phyloP scores from a whole-genome alignment of 2,797 vertebrate genomes.

The Gallinago stenura region DNA sequence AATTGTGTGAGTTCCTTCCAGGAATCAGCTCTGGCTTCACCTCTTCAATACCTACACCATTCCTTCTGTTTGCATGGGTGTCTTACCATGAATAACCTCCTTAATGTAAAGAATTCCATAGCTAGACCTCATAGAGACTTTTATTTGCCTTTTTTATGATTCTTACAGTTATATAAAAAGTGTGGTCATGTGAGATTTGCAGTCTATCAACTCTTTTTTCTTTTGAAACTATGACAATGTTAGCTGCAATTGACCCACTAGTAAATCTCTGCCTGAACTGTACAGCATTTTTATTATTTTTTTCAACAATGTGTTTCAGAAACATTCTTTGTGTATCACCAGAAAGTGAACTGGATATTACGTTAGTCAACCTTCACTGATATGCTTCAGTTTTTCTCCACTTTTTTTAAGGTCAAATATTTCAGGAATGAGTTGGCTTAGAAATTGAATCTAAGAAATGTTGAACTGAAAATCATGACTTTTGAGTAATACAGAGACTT shows the following conservation, averaged over 20 bases:
- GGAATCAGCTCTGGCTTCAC: background rate
- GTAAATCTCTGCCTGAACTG: background rate
- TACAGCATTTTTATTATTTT: background rate
- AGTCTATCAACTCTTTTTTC: background rate
- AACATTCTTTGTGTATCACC: background rate
- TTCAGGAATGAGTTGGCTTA: background rate
- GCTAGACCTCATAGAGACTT: background rate
- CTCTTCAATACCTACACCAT: background rate
- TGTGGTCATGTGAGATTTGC: background rate
- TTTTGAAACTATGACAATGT: background rate
- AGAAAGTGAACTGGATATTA: background rate
- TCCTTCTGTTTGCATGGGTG: background rate
- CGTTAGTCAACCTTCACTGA: background rate
- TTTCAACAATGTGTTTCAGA: background rate
- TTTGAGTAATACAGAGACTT: background rate
- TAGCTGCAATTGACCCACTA: background rate
- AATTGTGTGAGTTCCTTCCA: background rate
- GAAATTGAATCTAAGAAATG: background rate
- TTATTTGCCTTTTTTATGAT: background rate
- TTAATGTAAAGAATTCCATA: background rate
- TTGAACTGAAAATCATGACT: background rate
- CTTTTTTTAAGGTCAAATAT: fast-evolving
- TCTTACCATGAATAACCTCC: background rate
- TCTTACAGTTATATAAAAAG: background rate
- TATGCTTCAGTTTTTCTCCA: background rate